phyloP scores from a whole-genome alignment of 2,888 invertebrate genomes.

The Caenorhabditis doughertyi region DNA sequence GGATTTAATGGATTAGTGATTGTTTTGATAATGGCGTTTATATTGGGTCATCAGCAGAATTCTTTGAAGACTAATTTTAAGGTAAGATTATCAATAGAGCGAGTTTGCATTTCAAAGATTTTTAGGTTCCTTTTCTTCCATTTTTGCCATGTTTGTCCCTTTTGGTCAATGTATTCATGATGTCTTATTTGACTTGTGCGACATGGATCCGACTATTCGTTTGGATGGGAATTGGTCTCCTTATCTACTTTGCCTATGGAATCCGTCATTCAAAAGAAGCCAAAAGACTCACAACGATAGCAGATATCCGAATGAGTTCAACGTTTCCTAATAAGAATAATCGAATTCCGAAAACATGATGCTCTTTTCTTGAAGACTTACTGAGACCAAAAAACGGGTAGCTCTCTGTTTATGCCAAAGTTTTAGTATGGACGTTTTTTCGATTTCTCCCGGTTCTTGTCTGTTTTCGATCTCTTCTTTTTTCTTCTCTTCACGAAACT shows the following conservation, averaged over 20 bases:
- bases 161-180: slow-evolving; percentile 94
- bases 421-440: slow-evolving; percentile 5
- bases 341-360: slow-evolving; percentile 41
- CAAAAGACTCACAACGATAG: slow-evolving; percentile 47
- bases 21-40: slow-evolving; percentile 59
- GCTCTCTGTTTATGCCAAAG: slow-evolving; percentile 3
- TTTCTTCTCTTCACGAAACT: neutral
- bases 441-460: slow-evolving; percentile 26
- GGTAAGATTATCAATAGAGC: slow-evolving; percentile 37
- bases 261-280: slow-evolving; percentile 87
- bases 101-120: slow-evolving; percentile 1
- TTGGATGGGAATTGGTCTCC: slow-evolving; percentile 92
- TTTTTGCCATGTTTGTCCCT: slow-evolving; percentile 83
- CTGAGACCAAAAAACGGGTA: slow-evolving; percentile 17
- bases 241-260: slow-evolving; percentile 95
- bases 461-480: slow-evolving; percentile 32
- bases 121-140: slow-evolving; percentile 66
- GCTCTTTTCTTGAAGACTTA: neutral
- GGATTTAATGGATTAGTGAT: slow-evolving; percentile 55
- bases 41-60: slow-evolving; percentile 68
- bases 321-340: slow-evolving; percentile 62
- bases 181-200: slow-evolving; percentile 91
- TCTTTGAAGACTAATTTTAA: slow-evolving; percentile 64
- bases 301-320: slow-evolving; percentile 61
- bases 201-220: slow-evolving; percentile 92